Conservation (phyloP, 2,113 vertebrate genomes). For the Pangasianodon gigas region DNA sequence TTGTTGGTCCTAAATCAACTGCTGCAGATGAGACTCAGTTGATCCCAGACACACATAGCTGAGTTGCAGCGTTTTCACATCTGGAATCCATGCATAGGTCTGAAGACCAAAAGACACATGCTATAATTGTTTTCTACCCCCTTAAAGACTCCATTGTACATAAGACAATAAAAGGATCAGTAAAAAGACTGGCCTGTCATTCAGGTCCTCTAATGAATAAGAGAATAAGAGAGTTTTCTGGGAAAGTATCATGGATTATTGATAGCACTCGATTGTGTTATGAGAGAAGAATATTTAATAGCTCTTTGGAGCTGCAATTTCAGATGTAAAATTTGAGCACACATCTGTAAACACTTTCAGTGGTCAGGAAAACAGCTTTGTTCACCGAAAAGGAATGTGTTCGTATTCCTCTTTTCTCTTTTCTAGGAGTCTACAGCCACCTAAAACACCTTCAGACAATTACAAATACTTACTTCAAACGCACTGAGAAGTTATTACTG, state of each 20-base stretch:
- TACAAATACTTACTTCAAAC: neutral
- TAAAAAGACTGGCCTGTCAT: neutral
- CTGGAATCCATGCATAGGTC: slow-evolving; percentile 57
- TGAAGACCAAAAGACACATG: slow-evolving; percentile 39
- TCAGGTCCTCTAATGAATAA: neutral
- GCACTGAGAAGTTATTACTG: neutral
- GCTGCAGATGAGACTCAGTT: slow-evolving; percentile 26
- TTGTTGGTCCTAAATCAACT: neutral
- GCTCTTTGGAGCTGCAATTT: slow-evolving; percentile 44
- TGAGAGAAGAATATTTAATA: slow-evolving; percentile 44
- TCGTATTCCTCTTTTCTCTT: slow-evolving; percentile 36
- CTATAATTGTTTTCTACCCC: slow-evolving; percentile 41
- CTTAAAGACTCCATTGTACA: slow-evolving; percentile 15
- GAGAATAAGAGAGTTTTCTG: neutral
- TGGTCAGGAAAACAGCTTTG: slow-evolving; percentile 55
- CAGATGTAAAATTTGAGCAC: slow-evolving; percentile 56
- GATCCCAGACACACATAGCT: slow-evolving; percentile 28
- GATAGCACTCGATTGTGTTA: slow-evolving; percentile 25
- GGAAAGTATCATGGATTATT: slow-evolving; percentile 13
- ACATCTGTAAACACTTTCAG: slow-evolving; percentile 63
- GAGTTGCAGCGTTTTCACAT: slow-evolving; percentile 36
- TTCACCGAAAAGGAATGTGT: slow-evolving; percentile 61
- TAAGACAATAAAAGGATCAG: slow-evolving; percentile 12
- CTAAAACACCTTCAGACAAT: slow-evolving; percentile 41
- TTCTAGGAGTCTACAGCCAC: slow-evolving; percentile 32